These are phyloP conservation scores for Luidia sarsii DNA, from an alignment of 53 echinoderm and acorn worm species.

Conservation along the genomic window DNA sequence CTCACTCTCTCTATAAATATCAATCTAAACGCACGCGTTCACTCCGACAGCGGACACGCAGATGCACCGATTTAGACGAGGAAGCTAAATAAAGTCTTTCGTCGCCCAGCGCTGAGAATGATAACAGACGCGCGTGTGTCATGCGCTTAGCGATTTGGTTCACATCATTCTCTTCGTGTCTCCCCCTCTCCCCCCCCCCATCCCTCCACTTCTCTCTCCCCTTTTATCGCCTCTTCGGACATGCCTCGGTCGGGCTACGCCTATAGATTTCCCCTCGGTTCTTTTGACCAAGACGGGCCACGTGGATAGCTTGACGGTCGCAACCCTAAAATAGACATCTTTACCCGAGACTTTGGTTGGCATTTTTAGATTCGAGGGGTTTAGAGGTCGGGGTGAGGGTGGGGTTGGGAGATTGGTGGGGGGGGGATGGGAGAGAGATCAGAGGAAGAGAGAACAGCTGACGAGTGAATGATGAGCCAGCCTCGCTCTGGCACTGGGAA, in stretches of 20 bases:
- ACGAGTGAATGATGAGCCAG: conserved; percentile 5
- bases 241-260: no score
- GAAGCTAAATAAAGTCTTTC: not conserved
- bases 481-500: not conserved
- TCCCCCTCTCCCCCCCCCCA: not conserved
- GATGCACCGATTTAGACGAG: conserved; percentile 32
- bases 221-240: no score
- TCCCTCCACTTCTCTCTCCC: not conserved
- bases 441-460: conserved; percentile 45
- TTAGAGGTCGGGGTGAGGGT: no score
- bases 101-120: not conserved
- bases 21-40: not conserved
- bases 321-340: no score
- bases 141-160: not conserved
- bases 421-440: no score
- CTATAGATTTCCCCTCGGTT: no score
- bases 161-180: no score
- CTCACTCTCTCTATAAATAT: no score
- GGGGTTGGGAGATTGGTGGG: no score
- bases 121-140: conserved; percentile 18
- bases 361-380: no score
- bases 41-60: not conserved
- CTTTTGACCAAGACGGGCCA: conserved; percentile 22
- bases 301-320: conserved; percentile 38
- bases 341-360: no score